These are phyloP conservation scores for Watsonalla binaria DNA, from an alignment of 2,888 invertebrate genomes.

Conservation along the genomic window DNA sequence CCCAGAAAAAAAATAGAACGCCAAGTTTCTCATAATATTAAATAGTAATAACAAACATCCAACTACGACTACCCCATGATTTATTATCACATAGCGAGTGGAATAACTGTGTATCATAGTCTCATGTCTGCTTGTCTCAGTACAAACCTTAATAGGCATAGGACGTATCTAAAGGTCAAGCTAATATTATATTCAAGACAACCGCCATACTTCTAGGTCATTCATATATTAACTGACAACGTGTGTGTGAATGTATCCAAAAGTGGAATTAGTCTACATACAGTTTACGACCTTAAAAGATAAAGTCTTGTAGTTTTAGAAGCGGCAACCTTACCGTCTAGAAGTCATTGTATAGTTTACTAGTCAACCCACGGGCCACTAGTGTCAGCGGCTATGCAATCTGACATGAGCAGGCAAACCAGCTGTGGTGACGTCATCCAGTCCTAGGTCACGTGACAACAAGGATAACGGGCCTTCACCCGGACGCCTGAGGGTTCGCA, in stretches of 20 bases:
- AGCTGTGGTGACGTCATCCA: neutral
- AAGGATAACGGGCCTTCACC: constrained; percentile 2
- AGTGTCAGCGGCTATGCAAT: neutral
- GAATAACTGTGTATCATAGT: too few species aligned
- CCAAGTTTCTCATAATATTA: too few species aligned
- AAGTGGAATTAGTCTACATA: neutral
- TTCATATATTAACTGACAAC: neutral
- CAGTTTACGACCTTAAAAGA: too few species aligned
- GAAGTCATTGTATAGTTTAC: neutral
- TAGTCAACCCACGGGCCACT: neutral
- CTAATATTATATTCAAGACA: neutral
- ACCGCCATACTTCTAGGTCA: neutral
- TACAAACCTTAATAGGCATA: too few species aligned
- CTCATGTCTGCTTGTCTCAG: too few species aligned
- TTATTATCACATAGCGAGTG: too few species aligned
- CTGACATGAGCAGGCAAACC: neutral
- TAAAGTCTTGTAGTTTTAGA: neutral
- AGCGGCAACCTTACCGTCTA: neutral
- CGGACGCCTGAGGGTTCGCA: neutral
- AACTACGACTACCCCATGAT: too few species aligned
- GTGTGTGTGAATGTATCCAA: neutral
- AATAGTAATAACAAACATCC: too few species aligned
- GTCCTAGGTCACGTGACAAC: neutral
- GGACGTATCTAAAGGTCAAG: too few species aligned
- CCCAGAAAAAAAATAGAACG: too few species aligned